These are phyloP conservation scores for Euglossa dilemma DNA, from an alignment of 1,140 invertebrate genomes.

Conservation along the genomic window DNA sequence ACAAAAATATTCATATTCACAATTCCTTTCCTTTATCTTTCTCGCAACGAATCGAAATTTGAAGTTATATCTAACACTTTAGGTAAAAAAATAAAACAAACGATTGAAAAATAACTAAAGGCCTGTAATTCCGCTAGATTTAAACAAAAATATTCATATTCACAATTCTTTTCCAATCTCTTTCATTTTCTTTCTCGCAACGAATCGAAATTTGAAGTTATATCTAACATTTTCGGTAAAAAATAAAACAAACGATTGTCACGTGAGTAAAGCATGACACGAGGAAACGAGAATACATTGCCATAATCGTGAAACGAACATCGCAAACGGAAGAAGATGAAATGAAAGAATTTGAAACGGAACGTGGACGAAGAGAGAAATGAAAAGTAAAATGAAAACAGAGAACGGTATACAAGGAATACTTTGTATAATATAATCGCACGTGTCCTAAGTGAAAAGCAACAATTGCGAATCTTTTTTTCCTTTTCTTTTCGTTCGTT, in stretches of 20 bases:
- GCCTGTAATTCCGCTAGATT: background rate
- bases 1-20: background rate
- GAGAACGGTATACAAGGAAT: background rate
- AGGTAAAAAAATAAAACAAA: no score
- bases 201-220: background rate
- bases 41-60: no score
- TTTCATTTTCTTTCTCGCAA: no score
- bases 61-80: no score
- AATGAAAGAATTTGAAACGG: constrained; percentile 12
- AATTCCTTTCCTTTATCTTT: no score
- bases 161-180: background rate
- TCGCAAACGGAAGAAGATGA: constrained; percentile 9
- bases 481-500: background rate
- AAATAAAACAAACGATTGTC: background rate
- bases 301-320: constrained; percentile 14
- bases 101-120: no score
- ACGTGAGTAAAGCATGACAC: background rate
- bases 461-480: background rate
- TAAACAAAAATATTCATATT: background rate
- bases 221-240: background rate
- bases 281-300: background rate
- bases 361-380: constrained; percentile 32
- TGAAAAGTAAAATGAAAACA: background rate
- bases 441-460: background rate
- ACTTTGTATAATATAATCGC: constrained; percentile 1